These are phyloP conservation scores for Anthopleura sola DNA, from an alignment of 64 coral and sea anemone genomes.

Conservation along the genomic window DNA sequence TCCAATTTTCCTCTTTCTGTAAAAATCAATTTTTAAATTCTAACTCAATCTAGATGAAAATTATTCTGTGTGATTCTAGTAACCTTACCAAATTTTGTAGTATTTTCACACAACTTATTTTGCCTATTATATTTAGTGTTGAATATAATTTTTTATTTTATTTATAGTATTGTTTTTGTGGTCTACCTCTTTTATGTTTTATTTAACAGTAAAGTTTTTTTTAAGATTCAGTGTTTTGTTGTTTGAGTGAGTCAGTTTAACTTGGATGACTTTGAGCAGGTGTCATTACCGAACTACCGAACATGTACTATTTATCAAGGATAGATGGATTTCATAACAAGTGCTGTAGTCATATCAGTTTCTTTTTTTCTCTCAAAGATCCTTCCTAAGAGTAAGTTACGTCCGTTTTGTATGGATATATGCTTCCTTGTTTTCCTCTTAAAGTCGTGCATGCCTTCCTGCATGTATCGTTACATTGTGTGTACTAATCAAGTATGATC, in stretches of 20 bases:
- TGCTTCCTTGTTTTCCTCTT: no score
- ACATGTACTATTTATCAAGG: neutral
- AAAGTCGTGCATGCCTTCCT: no score
- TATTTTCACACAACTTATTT: no score
- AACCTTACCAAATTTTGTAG: no score
- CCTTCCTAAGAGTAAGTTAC: neutral
- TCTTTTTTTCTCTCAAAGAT: neutral
- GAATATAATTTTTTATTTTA: neutral
- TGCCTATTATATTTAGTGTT: no score
- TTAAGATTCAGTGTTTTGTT: neutral
- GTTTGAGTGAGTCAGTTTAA: neutral
- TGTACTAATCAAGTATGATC: neutral
- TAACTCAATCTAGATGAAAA: no score
- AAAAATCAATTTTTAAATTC: no score
- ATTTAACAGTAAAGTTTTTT: neutral
- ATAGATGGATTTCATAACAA: neutral
- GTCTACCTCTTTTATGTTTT: neutral
- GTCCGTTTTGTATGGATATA: no score
- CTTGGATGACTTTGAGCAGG: neutral
- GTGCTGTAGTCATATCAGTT: neutral
- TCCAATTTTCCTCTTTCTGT: no score
- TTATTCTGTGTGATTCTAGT: no score
- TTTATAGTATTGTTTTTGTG: neutral
- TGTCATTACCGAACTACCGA: neutral
- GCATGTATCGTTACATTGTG: no score